phyloP scores from a whole-genome alignment of 2,888 invertebrate species.

The Caenorhabditis parvicauda region DNA sequence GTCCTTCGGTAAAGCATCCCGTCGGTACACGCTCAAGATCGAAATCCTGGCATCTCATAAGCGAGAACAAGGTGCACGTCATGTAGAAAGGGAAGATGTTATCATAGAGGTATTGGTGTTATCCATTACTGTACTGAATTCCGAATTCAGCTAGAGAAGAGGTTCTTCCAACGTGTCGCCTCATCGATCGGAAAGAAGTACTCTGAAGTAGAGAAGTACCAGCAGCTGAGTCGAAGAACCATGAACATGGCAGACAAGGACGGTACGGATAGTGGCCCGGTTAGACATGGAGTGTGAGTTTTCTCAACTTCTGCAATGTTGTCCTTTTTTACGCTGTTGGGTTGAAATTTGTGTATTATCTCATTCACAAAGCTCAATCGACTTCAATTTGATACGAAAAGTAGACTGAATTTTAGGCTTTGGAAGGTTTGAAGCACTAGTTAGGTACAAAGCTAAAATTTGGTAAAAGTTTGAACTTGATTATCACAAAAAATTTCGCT shows the following conservation, averaged over 20 bases:
- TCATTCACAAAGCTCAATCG: too few relatives aligned
- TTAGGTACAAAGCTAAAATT: too few relatives aligned
- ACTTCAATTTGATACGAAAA: too few relatives aligned
- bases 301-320: background rate
- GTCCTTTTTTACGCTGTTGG: too few relatives aligned
- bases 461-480: too few relatives aligned
- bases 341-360: too few relatives aligned
- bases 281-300: slow-evolving; percentile 6
- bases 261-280: too few relatives aligned
- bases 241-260: too few relatives aligned
- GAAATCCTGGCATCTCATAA: slow-evolving; percentile 71
- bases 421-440: too few relatives aligned
- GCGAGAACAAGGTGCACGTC: slow-evolving; percentile 74
- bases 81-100: slow-evolving; percentile 68
- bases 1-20: slow-evolving; percentile 31
- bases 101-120: slow-evolving; percentile 30
- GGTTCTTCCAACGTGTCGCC: slow-evolving; percentile 52
- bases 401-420: too few relatives aligned
- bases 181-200: slow-evolving; percentile 35
- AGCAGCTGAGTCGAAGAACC: slow-evolving; percentile 33
- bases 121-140: background rate
- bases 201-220: slow-evolving; percentile 29
- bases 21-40: slow-evolving; percentile 48
- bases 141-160: slow-evolving; percentile 71
- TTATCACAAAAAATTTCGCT: too few relatives aligned